Conservation (phyloP, 64 coral and sea anemone species). For the Acropora yongei region DNA sequence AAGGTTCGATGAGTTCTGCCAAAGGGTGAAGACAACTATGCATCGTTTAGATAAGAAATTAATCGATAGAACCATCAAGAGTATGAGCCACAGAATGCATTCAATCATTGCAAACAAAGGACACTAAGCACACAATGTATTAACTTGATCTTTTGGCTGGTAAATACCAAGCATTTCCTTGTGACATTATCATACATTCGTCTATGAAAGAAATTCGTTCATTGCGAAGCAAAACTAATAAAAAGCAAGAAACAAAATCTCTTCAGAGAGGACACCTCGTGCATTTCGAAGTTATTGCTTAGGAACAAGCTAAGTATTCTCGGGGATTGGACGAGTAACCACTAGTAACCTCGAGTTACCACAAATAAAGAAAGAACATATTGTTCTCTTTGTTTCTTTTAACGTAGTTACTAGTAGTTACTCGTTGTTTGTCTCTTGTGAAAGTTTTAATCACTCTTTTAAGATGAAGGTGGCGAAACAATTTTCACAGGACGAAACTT, state of each 20-base stretch:
- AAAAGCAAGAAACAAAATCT: background rate
- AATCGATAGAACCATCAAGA: background rate
- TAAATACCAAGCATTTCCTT: background rate
- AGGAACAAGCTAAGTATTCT: background rate
- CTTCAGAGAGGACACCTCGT: background rate
- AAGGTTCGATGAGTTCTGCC: background rate
- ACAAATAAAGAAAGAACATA: background rate
- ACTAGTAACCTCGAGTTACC: background rate
- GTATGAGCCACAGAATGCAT: background rate
- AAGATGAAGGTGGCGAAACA: too few relatives aligned
- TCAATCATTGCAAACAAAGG: background rate
- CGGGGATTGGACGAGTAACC: background rate
- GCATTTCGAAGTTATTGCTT: background rate
- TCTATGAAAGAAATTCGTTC: background rate
- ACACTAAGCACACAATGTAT: background rate
- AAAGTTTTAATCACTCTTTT: too few relatives aligned
- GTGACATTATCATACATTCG: background rate
- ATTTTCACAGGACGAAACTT: too few relatives aligned
- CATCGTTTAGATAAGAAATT: background rate
- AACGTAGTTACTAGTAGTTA: too few relatives aligned
- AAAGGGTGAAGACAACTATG: background rate
- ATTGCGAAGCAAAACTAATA: background rate
- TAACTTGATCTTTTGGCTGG: background rate
- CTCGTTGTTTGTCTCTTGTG: too few relatives aligned
- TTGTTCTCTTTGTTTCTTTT: too few relatives aligned